A percentile compares a stretch with the other conserved stretches of the same genome.
Conservation (phyloP, 2,797 vertebrate species). For the Tauraco hartlaubi region DNA sequence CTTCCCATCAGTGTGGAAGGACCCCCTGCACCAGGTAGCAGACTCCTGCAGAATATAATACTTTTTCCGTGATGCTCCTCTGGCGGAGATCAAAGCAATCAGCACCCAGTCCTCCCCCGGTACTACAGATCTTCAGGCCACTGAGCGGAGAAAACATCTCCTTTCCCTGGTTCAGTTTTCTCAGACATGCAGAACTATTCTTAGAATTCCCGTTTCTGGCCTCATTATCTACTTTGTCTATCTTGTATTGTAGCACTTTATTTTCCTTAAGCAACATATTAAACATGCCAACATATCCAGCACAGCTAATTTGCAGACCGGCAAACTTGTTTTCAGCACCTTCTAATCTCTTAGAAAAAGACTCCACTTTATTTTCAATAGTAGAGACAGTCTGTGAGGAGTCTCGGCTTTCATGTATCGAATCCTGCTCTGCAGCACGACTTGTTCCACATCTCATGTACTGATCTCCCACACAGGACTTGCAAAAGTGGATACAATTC, state of each 20-base stretch:
- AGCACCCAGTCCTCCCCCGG: neutral
- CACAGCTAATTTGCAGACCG: constrained; percentile 63
- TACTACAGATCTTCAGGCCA: neutral
- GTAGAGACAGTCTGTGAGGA: constrained; percentile 28
- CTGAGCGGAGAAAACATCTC: neutral
- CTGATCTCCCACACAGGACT: neutral
- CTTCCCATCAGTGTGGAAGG: neutral
- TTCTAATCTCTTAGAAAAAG: constrained; percentile 61
- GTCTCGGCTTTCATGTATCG: neutral
- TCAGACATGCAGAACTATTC: neutral
- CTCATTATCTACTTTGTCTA: constrained; percentile 52
- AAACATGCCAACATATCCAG: constrained; percentile 60
- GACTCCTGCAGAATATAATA: neutral
- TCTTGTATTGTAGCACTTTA: constrained; percentile 63
- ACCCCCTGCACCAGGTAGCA: neutral
- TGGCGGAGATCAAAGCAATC: constrained; percentile 7
- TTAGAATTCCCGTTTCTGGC: constrained; percentile 32
- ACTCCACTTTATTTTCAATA: neutral
- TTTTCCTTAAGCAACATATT: constrained; percentile 60
- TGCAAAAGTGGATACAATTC: neutral
- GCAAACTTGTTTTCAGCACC: constrained; percentile 67
- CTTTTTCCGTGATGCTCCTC: neutral
- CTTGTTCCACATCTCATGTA: neutral
- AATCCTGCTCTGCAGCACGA: neutral
- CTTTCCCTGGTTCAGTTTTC: neutral